Percentiles rank a stretch among this genome's conserved stretches.
Evolutionary conservation across 2,797 vertebrate species (phyloP).

Genomic region (Pantherophis vulpinus): DNA sequence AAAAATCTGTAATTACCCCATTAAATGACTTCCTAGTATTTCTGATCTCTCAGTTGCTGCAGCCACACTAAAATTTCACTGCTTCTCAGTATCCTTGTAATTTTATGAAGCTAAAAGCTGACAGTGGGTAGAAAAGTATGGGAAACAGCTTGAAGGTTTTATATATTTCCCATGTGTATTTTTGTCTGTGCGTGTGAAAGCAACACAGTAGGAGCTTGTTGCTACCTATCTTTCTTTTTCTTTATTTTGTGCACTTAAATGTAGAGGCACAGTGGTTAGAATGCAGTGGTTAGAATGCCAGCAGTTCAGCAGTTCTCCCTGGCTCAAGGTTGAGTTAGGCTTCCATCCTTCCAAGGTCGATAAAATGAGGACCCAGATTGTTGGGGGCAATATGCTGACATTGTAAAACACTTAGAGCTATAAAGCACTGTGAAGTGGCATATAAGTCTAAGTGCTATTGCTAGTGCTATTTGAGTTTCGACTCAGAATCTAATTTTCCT

Average conservation of each 20-base stretch:
- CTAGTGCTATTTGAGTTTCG: not conserved
- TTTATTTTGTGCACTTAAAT: not conserved
- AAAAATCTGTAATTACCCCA: not conserved
- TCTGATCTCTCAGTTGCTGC: not conserved
- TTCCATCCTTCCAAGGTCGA: not conserved
- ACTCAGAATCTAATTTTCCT: not conserved
- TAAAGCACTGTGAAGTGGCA: not conserved
- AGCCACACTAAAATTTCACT: not conserved
- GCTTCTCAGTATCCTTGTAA: not conserved
- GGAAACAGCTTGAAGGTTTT: not conserved
- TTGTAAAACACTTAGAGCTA: not conserved
- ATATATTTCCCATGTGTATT: not conserved
- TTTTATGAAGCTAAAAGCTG: not conserved
- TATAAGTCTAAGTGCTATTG: not conserved
- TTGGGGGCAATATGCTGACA: not conserved
- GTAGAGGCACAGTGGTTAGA: not conserved
- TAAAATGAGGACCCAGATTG: not conserved
- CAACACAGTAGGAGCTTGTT: not conserved
- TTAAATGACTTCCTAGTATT: not conserved
- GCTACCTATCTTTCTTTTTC: not conserved
- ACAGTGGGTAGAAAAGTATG: not conserved
- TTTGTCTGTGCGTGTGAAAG: not conserved
- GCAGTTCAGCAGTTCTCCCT: too few relatives aligned
- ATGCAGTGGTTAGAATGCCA: too few relatives aligned
- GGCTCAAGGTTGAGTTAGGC: not conserved